Evolutionary conservation across 2,797 vertebrate species (phyloP).

Genomic region (Anguilla megastoma): DNA sequence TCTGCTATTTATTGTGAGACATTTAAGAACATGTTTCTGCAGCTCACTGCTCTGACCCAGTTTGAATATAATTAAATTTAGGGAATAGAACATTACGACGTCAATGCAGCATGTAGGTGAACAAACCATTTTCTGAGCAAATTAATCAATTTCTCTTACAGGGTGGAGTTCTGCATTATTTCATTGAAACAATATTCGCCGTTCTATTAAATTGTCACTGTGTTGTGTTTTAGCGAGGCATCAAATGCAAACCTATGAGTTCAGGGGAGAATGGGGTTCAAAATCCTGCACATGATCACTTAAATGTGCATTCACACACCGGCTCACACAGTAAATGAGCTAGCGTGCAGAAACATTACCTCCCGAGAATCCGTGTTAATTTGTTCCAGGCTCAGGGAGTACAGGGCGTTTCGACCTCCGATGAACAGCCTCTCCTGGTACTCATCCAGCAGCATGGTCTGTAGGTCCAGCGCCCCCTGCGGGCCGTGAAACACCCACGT

Average conservation of each 20-base stretch:
- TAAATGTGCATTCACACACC: slow-evolving; percentile 27
- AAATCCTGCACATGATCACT: slow-evolving; percentile 24
- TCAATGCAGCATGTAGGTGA: not conserved
- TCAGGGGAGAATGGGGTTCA: not conserved
- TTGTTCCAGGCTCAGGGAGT: slow-evolving; percentile 89
- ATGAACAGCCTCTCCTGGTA: slow-evolving; percentile 89
- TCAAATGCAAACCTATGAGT: not conserved
- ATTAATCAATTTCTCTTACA: not conserved
- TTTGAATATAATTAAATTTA: not conserved
- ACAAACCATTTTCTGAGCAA: not conserved
- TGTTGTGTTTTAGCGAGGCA: not conserved
- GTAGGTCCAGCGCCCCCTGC: slow-evolving; percentile 81
- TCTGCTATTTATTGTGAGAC: not conserved
- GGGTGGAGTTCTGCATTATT: slow-evolving; percentile 4
- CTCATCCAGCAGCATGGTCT: slow-evolving; percentile 89
- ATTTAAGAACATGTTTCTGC: not conserved
- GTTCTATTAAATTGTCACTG: not conserved
- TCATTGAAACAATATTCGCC: not conserved
- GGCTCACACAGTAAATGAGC: slow-evolving; percentile 4
- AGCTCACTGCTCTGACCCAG: not conserved
- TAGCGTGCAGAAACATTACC: slow-evolving; percentile 64
- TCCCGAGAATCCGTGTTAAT: slow-evolving; percentile 84
- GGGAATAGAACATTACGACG: not conserved
- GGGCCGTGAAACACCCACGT: slow-evolving; percentile 86
- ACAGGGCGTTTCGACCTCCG: slow-evolving; percentile 88